A percentile compares a stretch with the other conserved stretches of the same genome.
Conservation (phyloP, 1,140 invertebrate species). For the Drosophila equinoxialis region DNA sequence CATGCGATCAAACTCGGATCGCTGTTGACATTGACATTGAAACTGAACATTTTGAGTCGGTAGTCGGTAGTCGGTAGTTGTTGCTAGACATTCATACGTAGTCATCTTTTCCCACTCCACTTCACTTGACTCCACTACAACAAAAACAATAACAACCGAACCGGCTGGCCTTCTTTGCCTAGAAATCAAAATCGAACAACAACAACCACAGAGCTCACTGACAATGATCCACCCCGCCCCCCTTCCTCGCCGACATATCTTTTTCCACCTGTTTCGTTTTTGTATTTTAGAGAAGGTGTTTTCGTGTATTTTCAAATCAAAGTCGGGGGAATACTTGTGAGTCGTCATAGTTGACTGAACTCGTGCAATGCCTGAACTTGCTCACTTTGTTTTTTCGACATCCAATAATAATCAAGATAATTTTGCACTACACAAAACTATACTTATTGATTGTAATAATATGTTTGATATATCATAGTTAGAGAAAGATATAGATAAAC, state of each 20-base stretch:
- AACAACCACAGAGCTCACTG: not conserved
- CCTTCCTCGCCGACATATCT: not conserved
- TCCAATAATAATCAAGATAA: not conserved
- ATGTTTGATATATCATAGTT: not conserved
- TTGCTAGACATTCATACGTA: not conserved
- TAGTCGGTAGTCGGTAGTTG: not conserved
- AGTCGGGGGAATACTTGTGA: slow-evolving; percentile 12
- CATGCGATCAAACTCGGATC: slow-evolving; percentile 1
- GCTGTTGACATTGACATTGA: slow-evolving; percentile 10
- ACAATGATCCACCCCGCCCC: not conserved
- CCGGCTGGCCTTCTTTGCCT: slow-evolving; percentile 12
- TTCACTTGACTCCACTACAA: not conserved
- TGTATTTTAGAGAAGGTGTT: slow-evolving; percentile 2
- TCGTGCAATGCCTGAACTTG: not conserved
- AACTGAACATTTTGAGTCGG: slow-evolving; percentile 1
- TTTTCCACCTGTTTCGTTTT: not conserved
- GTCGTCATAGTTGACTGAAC: slow-evolving; percentile 10
- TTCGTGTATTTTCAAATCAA: slow-evolving; percentile 2
- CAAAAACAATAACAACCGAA: not conserved
- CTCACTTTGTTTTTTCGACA: slow-evolving; percentile 3
- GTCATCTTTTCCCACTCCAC: slow-evolving; percentile 8
- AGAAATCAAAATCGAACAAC: slow-evolving; percentile 7
- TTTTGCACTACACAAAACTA: not conserved
- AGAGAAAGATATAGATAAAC: not conserved
- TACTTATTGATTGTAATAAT: not conserved